These are phyloP conservation scores for Gobionotothen gibberifrons DNA, from an alignment of 2,797 vertebrate species.

Conservation along the genomic window DNA sequence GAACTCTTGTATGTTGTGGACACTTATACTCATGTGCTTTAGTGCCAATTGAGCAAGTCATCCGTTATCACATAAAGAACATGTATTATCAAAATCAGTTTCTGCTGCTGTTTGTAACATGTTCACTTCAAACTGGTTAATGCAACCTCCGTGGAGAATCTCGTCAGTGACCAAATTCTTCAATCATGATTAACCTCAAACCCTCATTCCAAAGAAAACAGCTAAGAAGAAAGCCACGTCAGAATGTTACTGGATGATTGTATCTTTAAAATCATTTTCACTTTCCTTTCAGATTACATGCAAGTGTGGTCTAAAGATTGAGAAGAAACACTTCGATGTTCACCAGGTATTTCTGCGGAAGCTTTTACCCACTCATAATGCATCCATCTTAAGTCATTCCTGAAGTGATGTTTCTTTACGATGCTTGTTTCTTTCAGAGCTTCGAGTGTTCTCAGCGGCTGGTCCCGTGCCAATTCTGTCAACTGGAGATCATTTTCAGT, in stretches of 20 bases:
- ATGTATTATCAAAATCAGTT: not conserved
- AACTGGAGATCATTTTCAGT: conserved; percentile 89
- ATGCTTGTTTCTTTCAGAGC: conserved; percentile 61
- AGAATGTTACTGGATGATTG: not conserved
- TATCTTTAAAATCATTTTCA: conserved; percentile 12
- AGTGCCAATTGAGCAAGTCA: not conserved
- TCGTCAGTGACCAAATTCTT: not conserved
- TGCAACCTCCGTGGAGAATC: not conserved
- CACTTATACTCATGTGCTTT: not conserved
- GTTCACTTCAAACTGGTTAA: not conserved
- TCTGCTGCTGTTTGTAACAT: not conserved
- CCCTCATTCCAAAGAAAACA: not conserved
- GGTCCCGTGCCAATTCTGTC: conserved; percentile 91
- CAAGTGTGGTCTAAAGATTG: conserved; percentile 92
- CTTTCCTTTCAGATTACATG: conserved; percentile 88
- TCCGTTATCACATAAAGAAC: not conserved
- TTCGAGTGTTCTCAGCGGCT: conserved; percentile 89
- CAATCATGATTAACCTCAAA: not conserved
- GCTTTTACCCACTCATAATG: not conserved
- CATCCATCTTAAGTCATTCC: not conserved
- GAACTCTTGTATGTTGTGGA: not conserved
- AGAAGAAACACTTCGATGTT: conserved; percentile 86
- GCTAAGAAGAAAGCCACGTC: not conserved
- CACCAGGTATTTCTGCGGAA: conserved; percentile 86
- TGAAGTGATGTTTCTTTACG: not conserved